Conservation (phyloP, 2,113 vertebrate genomes). For the Leptosomus discolor region DNA sequence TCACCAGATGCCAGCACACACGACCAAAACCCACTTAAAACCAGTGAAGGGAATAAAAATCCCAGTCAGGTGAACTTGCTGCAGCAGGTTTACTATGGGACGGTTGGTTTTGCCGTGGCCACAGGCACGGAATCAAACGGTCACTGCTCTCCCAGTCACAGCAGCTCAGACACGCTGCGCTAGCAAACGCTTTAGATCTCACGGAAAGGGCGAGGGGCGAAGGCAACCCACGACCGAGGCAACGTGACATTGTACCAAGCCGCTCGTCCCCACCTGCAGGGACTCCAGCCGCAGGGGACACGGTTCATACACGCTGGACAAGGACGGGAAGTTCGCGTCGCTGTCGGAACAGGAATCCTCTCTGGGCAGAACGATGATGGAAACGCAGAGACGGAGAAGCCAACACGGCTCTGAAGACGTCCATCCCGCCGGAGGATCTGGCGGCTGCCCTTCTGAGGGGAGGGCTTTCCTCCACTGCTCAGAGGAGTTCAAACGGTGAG, state of each 20-base stretch:
- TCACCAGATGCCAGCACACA: background rate
- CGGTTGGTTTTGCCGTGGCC: background rate
- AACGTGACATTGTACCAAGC: too few species aligned
- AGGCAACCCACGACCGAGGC: fast-evolving
- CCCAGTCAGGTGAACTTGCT: background rate
- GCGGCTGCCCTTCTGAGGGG: conserved; percentile 3
- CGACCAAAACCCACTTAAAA: background rate
- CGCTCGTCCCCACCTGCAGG: conserved; percentile 82
- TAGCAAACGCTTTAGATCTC: background rate
- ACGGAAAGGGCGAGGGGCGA: background rate
- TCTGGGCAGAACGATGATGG: conserved; percentile 79
- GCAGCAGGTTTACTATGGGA: background rate
- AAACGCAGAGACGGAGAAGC: conserved; percentile 86
- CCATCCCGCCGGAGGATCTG: background rate
- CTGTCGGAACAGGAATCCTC: conserved; percentile 84
- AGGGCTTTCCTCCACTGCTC: conserved; percentile 75
- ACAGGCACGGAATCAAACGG: background rate
- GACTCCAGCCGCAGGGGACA: conserved; percentile 90
- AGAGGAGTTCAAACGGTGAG: background rate
- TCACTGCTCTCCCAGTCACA: background rate
- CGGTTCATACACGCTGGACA: conserved; percentile 74
- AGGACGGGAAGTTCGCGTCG: conserved; percentile 26
- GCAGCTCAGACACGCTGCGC: background rate
- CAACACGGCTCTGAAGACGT: conserved; percentile 70
- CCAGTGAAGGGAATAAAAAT: background rate